These are phyloP conservation scores for Girardinichthys multiradiatus DNA, from an alignment of 2,113 vertebrate species.

Conservation along the genomic window DNA sequence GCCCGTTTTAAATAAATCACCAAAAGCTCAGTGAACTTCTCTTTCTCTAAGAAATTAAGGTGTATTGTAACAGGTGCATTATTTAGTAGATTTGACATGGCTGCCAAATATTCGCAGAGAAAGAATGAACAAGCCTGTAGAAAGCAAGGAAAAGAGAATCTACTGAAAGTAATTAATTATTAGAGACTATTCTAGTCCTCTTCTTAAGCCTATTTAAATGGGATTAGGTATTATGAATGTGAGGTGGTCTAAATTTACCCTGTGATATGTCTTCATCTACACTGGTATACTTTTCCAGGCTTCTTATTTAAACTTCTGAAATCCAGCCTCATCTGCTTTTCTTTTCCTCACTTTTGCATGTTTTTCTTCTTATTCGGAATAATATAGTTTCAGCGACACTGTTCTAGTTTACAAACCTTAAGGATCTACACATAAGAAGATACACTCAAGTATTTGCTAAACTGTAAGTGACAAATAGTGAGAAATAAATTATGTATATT, in stretches of 20 bases:
- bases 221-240: slow-evolving; percentile 83
- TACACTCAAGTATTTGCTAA: slow-evolving; percentile 55
- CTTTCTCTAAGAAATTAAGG: slow-evolving; percentile 63
- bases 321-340: slow-evolving; percentile 44
- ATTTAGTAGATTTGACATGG: slow-evolving; percentile 79
- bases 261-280: slow-evolving; percentile 76
- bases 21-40: slow-evolving; percentile 37
- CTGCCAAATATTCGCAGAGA: slow-evolving; percentile 67
- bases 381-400: slow-evolving; percentile 13
- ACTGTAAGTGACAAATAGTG: slow-evolving; percentile 42
- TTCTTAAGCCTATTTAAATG: slow-evolving; percentile 83
- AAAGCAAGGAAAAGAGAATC: slow-evolving; percentile 72
- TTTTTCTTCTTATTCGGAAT: slow-evolving; percentile 16
- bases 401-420: slow-evolving; percentile 48
- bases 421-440: slow-evolving; percentile 8
- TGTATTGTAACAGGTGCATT: slow-evolving; percentile 77
- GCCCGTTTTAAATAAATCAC: slow-evolving; percentile 41
- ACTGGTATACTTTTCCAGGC: slow-evolving; percentile 74
- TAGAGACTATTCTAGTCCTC: slow-evolving; percentile 78
- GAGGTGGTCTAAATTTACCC: slow-evolving; percentile 83
- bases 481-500: slow-evolving; percentile 70
- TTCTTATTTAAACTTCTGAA: slow-evolving; percentile 68
- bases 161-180: slow-evolving; percentile 76
- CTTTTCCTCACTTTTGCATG: slow-evolving; percentile 13
- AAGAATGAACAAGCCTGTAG: slow-evolving; percentile 70